Evolutionary conservation across 2,888 invertebrate species (phyloP), one percentile per base, ranked within the genome.

Genomic region (Mesorhabditis sp.): DNA sequence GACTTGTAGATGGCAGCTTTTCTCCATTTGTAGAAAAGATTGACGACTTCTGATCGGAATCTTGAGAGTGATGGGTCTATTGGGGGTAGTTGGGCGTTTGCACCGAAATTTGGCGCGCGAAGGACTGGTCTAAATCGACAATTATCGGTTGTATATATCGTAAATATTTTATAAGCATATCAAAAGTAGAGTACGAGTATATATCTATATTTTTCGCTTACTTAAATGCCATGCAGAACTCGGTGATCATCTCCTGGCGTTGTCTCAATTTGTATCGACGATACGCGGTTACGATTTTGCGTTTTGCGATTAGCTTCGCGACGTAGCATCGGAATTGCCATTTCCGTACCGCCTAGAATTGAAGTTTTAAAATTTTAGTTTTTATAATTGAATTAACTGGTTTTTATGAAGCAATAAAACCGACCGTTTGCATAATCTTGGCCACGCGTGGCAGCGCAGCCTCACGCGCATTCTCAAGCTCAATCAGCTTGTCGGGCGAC

Each of bases 361-460:
- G 28, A 45, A 15, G 44, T n/a, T 45, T 13, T 50, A 50, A 50
- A 50, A 13, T 50, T 50, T 13, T 50, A 50, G n/a, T 50, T 13
- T 50, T 50, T 50, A 50, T 2, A 2, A 50, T 10, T 10, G 58
- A 13, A 13, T 50, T 50, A 50, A 2, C 10, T 50, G 58, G 58
- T 10, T 13, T 10, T 50, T 50, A n/a, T n/a, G 58, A 50, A 50
- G 2, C 28, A 50, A 2, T n/a, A 13, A n/a, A 28, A 28, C 67
- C 13, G 61, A 94, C 92, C 88, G 96, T 97, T 89, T 98, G 97
- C 78, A 98, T 90, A 84, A 95, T 90, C 45, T 93, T 91, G 69
- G 94, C 93, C 78, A 98, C 94, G 71, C 92, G 91, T 0, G 95
- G 95, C 74, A 98, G 92, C 86, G 92, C 90, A 77, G 91, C 91